A percentile compares a stretch with the other conserved stretches of the same genome.
Conservation (phyloP, 2,888 invertebrate species). For the Diploptera punctata region DNA sequence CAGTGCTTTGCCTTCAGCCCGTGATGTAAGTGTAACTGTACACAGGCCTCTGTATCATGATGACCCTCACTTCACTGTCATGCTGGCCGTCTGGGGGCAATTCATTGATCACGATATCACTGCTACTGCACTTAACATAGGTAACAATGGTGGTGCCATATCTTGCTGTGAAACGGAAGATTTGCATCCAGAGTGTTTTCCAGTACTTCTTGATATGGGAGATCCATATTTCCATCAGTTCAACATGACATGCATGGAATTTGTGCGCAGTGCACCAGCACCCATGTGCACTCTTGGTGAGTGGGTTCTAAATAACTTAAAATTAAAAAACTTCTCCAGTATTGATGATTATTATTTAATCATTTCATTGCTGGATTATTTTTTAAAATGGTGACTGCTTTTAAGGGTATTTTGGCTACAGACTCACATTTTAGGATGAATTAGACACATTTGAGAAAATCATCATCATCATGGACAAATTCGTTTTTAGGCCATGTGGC, state of each 20-base stretch:
- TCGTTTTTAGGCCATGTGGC: no score
- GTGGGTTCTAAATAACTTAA: no score
- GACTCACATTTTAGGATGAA: no score
- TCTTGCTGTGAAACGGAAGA: constrained; percentile 65
- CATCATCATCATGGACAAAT: no score
- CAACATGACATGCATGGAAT: constrained; percentile 82
- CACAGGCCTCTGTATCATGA: constrained; percentile 76
- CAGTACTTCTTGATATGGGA: constrained; percentile 65
- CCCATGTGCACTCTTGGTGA: constrained; percentile 76
- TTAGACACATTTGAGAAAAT: no score
- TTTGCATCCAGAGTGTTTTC: constrained; percentile 81
- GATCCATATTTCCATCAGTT: constrained; percentile 74
- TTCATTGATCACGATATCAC: constrained; percentile 89
- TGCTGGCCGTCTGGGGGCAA: constrained; percentile 89
- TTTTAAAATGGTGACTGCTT: no score
- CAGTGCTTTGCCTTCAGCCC: constrained; percentile 70
- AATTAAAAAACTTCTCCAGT: no score
- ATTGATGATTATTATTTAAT: no score
- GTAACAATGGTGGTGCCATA: constrained; percentile 67
- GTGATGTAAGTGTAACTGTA: constrained; percentile 74
- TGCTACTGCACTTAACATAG: constrained; percentile 79
- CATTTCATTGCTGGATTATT: no score
- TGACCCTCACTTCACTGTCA: constrained; percentile 79
- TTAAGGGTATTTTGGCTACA: no score
- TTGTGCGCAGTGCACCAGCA: constrained; percentile 81